Evolutionary conservation across 2,888 invertebrate genomes (phyloP).

Genomic region (Stenodera caucasica): DNA sequence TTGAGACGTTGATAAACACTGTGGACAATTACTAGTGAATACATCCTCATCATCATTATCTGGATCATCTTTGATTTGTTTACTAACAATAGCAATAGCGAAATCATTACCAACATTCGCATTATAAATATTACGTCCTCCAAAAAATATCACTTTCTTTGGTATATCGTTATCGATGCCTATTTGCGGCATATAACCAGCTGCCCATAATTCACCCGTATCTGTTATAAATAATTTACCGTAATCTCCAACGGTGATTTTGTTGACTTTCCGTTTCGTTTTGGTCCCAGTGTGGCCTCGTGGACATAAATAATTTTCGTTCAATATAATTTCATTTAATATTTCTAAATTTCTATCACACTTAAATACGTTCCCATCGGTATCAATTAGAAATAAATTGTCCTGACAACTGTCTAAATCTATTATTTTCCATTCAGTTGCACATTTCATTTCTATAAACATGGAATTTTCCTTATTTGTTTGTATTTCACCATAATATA

Average conservation of each 20-base stretch:
- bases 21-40: slow-evolving; percentile 68
- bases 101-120: slow-evolving; percentile 76
- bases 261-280: slow-evolving; percentile 64
- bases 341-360: slow-evolving; percentile 59
- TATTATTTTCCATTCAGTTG: slow-evolving; percentile 60
- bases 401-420: slow-evolving; percentile 67
- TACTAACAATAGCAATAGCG: slow-evolving; percentile 73
- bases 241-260: slow-evolving; percentile 65
- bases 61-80: slow-evolving; percentile 56
- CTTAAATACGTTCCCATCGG: slow-evolving; percentile 64
- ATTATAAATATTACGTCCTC: slow-evolving; percentile 68
- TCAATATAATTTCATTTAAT: slow-evolving; percentile 64
- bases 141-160: slow-evolving; percentile 69
- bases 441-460: slow-evolving; percentile 49
- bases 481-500: slow-evolving; percentile 55
- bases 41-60: slow-evolving; percentile 66
- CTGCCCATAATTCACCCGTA: slow-evolving; percentile 71
- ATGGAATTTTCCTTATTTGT: slow-evolving; percentile 19
- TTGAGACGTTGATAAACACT: slow-evolving; percentile 63
- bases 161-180: slow-evolving; percentile 63
- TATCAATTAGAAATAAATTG: slow-evolving; percentile 64
- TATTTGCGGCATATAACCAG: slow-evolving; percentile 69
- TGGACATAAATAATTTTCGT: slow-evolving; percentile 66
- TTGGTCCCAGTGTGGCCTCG: slow-evolving; percentile 66
- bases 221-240: slow-evolving; percentile 68